phyloP scores from a whole-genome alignment of 1,140 invertebrate species.

The Aphelenchoides fujianensis region DNA sequence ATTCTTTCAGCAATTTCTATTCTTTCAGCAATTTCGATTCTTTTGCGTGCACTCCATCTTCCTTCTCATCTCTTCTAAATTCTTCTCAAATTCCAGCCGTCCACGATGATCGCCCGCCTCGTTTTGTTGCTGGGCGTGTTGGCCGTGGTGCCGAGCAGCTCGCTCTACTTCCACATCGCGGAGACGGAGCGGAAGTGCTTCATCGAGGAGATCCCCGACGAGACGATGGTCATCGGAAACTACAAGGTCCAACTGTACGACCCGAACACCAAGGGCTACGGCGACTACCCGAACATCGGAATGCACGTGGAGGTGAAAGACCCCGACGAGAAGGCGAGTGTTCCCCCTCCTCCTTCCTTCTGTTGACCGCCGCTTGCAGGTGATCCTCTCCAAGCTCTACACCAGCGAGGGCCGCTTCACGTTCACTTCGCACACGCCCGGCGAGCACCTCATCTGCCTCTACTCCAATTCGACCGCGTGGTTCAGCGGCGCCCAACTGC shows the following conservation, averaged over 20 bases:
- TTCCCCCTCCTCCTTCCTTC: background rate
- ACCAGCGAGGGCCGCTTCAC: constrained; percentile 91
- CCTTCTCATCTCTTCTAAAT: too few species aligned
- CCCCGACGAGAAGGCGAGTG: constrained; percentile 79
- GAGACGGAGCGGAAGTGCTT: constrained; percentile 99
- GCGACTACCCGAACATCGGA: constrained; percentile 75
- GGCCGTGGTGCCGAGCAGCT: background rate
- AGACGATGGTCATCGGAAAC: constrained; percentile 94
- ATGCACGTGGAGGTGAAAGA: constrained; percentile 98
- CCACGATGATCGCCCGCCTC: background rate
- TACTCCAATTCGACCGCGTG: constrained; percentile 93
- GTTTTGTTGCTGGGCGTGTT: constrained; percentile 8
- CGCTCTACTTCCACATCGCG: constrained; percentile 93
- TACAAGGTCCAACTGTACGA: constrained; percentile 95
- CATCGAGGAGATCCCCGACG: constrained; percentile 98
- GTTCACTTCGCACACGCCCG: constrained; percentile 90
- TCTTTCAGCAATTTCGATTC: too few species aligned
- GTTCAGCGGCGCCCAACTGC: constrained; percentile 88
- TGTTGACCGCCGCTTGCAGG: constrained; percentile 35
- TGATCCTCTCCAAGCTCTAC: constrained; percentile 70
- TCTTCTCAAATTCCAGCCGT: too few species aligned
- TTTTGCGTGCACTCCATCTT: too few species aligned
- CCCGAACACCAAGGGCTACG: constrained; percentile 73
- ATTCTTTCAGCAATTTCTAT: too few species aligned
- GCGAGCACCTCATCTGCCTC: constrained; percentile 95